Percentiles rank a stretch among this genome's conserved stretches.
Conservation (phyloP, 2,888 invertebrate genomes). For the Nezara viridula region DNA sequence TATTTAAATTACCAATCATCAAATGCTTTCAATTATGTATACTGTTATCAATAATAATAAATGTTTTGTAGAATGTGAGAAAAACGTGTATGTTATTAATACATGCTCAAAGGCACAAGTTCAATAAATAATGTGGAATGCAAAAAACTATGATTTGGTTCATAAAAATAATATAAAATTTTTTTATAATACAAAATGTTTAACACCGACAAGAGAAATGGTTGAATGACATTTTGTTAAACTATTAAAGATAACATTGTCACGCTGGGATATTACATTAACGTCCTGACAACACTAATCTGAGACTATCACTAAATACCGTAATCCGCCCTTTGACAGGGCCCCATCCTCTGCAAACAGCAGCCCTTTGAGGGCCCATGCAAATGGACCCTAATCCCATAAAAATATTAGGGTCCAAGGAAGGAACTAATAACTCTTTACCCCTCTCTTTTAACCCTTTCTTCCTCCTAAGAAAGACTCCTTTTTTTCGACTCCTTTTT, state of each 20-base stretch:
- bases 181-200: too few relatives aligned
- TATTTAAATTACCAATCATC: too few relatives aligned
- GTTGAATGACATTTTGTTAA: not conserved
- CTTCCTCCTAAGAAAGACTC: constrained; percentile 32
- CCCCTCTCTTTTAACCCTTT: constrained; percentile 28
- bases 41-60: too few relatives aligned
- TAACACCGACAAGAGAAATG: too few relatives aligned
- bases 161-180: too few relatives aligned
- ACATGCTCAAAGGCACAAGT: too few relatives aligned
- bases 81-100: too few relatives aligned
- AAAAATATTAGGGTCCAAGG: constrained; percentile 34
- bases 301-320: not conserved
- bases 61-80: too few relatives aligned
- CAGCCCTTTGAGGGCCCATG: constrained; percentile 39
- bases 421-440: constrained; percentile 42
- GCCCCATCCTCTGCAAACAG: constrained; percentile 46
- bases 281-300: not conserved
- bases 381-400: constrained; percentile 53
- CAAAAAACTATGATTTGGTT: too few relatives aligned
- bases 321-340: constrained; percentile 35
- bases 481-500: constrained; percentile 30
- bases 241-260: not conserved
- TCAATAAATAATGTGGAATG: too few relatives aligned
- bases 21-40: too few relatives aligned
- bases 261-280: not conserved